Evolutionary conservation across 2,888 invertebrate species (phyloP).

Genomic region (Torymus tubicola): DNA sequence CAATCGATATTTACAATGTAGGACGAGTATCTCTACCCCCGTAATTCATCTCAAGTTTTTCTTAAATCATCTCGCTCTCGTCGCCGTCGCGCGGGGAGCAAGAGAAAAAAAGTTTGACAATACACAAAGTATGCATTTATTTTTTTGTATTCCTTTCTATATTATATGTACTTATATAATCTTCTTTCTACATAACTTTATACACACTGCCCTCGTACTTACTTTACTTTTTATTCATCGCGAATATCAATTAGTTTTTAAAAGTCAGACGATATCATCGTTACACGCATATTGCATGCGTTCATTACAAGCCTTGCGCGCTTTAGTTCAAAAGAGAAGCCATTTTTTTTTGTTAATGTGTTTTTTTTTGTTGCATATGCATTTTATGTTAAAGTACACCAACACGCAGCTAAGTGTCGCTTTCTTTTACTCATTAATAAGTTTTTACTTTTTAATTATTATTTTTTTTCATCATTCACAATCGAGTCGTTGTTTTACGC

Average conservation of each 20-base stretch:
- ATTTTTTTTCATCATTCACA: conserved; percentile 25
- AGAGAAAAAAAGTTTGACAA: conserved; percentile 54
- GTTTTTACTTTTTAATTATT: conserved; percentile 24
- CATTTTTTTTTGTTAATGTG: conserved; percentile 15
- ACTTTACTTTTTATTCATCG: conserved; percentile 55
- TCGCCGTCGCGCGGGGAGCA: conserved; percentile 41
- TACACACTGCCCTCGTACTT: conserved; percentile 66
- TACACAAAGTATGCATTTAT: conserved; percentile 69
- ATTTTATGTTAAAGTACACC: conserved; percentile 49
- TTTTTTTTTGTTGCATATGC: conserved; percentile 1
- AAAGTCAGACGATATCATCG: conserved; percentile 42
- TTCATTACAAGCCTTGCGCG: conserved; percentile 46
- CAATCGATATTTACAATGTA: conserved; percentile 63
- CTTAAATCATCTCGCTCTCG: conserved; percentile 30
- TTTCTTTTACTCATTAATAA: conserved; percentile 30
- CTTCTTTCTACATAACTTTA: conserved; percentile 67
- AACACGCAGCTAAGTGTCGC: conserved; percentile 50
- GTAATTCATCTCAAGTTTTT: conserved; percentile 7
- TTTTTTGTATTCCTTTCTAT: conserved; percentile 24
- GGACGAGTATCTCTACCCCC: conserved; percentile 46
- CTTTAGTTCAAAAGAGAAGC: conserved; percentile 49
- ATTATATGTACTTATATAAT: conserved; percentile 36
- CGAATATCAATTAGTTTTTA: conserved; percentile 55
- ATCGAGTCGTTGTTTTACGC: conserved; percentile 49
- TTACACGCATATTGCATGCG: conserved; percentile 27